Base-by-base conservation (phyloP, 1,140 invertebrate species). In the Drosophila miranda region DNA sequence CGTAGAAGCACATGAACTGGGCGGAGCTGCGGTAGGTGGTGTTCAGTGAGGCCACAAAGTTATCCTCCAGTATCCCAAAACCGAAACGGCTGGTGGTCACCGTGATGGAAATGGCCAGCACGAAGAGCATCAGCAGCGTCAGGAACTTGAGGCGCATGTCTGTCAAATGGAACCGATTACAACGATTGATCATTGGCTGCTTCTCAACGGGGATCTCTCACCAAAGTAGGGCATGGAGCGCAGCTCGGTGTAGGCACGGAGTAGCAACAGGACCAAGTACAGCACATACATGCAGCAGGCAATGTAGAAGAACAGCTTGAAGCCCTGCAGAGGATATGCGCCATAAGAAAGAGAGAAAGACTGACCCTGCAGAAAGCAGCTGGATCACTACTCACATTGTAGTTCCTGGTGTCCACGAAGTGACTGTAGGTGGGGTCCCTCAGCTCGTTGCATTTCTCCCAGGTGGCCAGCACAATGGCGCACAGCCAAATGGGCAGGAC, bases 141-240 rank as follows among this genome's bases (percentile, higher is more conserved):
- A 98, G 92, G 91, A 99, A 98, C 91, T 97, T 97, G 34, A 99
- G 92, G 54, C 98, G 92, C 83, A 98, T 93, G 93, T 98, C 98
- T 99, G 91, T 6, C 30, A 14, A 14, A 6, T 21, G 11, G 8
- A 23, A n/a, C 45, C 16, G 44, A 16, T 38, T 6, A 1, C 44
- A 23, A 48, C 30, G 48, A 14, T 19, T 8, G 26, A 28, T 28
- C 3, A 4, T 41, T 41, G 4, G 6, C 23, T 7, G n/a, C 30
- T 19, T 2, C 11, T 19, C 19, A 3, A 13, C n/a, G 26, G 8
- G 1, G 19, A 2, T 8, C 4, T 78, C 93, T 94, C 93, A 98
- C 97, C 97, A 93, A 99, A 99, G 92, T 96, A 99, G 66, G 97
- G 97, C 98, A 99, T 99, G 8, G 97, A 96, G 84, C 97, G 93